phyloP scores from a whole-genome alignment of 2,888 invertebrate species.

The Atherix ibis region DNA sequence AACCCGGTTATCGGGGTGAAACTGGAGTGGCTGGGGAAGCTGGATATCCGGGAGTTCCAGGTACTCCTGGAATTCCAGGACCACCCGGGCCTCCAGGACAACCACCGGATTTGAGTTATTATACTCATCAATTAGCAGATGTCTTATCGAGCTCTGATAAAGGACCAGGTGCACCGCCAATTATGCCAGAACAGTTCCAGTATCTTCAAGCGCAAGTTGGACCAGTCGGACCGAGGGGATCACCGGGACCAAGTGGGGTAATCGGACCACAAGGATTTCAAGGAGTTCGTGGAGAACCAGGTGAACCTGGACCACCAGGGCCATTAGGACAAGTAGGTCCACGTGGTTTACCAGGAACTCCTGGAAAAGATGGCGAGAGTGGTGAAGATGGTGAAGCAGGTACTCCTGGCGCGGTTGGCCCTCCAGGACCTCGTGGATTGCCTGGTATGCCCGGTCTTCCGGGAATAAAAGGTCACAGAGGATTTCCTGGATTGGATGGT shows the following conservation, averaged over 20 bases:
- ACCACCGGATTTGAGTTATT: conserved; percentile 29
- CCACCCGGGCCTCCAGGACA: conserved; percentile 51
- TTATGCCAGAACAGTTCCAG: conserved; percentile 49
- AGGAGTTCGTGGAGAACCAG: conserved; percentile 63
- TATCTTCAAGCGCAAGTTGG: conserved; percentile 70
- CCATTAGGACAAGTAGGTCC: conserved; percentile 54
- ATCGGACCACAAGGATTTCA: conserved; percentile 69
- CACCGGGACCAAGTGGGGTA: conserved; percentile 46
- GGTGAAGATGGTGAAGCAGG: conserved; percentile 74
- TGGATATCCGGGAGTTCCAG: conserved; percentile 18
- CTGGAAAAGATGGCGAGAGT: conserved; percentile 54
- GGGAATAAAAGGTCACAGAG: conserved; percentile 69
- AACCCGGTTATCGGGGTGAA: conserved; percentile 46
- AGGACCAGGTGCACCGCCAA: conserved; percentile 44
- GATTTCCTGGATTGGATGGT: conserved; percentile 64
- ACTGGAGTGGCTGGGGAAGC: conserved; percentile 21
- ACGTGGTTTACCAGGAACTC: conserved; percentile 54
- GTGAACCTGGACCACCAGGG: conserved; percentile 60
- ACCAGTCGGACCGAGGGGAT: conserved; percentile 63
- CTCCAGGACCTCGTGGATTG: conserved; percentile 51
- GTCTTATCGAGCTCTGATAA: conserved; percentile 58
- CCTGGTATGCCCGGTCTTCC: conserved; percentile 62
- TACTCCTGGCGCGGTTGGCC: conserved; percentile 42
- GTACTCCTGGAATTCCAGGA: conserved; percentile 30
- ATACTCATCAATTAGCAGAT: conserved; percentile 58